Percentiles rank a stretch among this genome's conserved stretches.
Evolutionary conservation across 2,888 invertebrate genomes (phyloP).

Genomic region (Amiota minor): DNA sequence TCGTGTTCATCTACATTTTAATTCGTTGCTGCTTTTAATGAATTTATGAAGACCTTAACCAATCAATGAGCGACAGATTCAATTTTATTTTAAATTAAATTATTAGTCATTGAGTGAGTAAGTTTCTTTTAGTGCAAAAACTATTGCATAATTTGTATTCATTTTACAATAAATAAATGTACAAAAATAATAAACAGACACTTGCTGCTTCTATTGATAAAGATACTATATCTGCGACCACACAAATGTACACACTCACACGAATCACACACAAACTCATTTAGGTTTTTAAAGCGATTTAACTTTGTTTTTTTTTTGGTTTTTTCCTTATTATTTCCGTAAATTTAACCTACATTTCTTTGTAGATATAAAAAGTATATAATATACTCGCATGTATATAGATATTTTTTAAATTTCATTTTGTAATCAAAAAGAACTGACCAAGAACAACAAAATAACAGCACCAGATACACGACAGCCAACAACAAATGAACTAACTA

Average conservation of each 20-base stretch:
- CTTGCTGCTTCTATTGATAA: too few relatives aligned
- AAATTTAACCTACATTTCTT: slow-evolving; percentile 63
- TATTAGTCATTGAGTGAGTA: background rate
- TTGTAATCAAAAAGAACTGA: slow-evolving; percentile 26
- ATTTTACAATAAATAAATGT: too few relatives aligned
- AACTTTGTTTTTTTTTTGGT: slow-evolving; percentile 39
- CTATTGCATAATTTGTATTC: slow-evolving; percentile 51
- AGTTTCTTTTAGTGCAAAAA: background rate
- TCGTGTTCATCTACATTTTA: too few relatives aligned
- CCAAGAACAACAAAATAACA: slow-evolving; percentile 32
- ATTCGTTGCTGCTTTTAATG: background rate
- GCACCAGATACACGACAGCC: background rate
- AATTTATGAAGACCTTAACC: background rate
- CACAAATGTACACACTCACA: slow-evolving; percentile 30
- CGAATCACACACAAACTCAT: slow-evolving; percentile 33
- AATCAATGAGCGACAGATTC: too few relatives aligned
- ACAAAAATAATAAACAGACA: too few relatives aligned
- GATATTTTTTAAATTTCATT: background rate
- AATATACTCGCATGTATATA: slow-evolving; percentile 16
- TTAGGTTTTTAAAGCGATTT: slow-evolving; percentile 12
- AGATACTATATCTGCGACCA: slow-evolving; percentile 38
- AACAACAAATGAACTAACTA: slow-evolving; percentile 5
- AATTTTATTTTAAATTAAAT: background rate
- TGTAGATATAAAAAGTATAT: slow-evolving; percentile 26
- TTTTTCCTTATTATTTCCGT: slow-evolving; percentile 57